These are phyloP conservation scores for Gonatopus flavifemur DNA, from an alignment of 1,140 invertebrate genomes.

Conservation along the genomic window DNA sequence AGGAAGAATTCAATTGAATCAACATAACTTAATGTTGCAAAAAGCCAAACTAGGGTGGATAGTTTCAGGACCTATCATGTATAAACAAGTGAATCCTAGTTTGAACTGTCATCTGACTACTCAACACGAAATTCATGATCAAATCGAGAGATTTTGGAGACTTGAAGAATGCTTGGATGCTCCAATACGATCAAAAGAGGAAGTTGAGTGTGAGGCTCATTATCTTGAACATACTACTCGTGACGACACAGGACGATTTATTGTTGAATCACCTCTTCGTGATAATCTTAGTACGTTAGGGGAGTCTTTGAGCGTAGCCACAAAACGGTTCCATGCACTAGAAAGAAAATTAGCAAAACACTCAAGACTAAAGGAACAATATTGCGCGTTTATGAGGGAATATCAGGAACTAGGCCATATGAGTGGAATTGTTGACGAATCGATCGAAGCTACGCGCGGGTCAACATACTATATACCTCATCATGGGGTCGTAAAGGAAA, in stretches of 20 bases:
- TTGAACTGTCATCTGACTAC: neutral
- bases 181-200: constrained; percentile 2
- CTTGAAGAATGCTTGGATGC: constrained; percentile 16
- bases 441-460: neutral
- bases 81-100: neutral
- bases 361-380: too few species aligned
- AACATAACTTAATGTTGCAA: too few species aligned
- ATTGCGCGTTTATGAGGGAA: constrained; percentile 37
- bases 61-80: constrained; percentile 7
- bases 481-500: neutral
- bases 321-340: constrained; percentile 20
- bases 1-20: constrained; percentile 29
- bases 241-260: constrained; percentile 17
- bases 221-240: constrained; percentile 12
- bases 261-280: constrained; percentile 24
- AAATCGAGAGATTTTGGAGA: constrained; percentile 30
- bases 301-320: constrained; percentile 15
- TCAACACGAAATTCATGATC: neutral
- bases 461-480: constrained; percentile 6
- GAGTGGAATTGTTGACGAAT: constrained; percentile 13
- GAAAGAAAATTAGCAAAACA: constrained; percentile 23
- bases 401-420: constrained; percentile 33
- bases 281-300: constrained; percentile 14
- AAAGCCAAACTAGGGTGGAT: constrained; percentile 40
- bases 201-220: too few species aligned